Evolutionary conservation across 2,888 invertebrate species (phyloP).

Genomic region (Zootermopsis nevadensis): DNA sequence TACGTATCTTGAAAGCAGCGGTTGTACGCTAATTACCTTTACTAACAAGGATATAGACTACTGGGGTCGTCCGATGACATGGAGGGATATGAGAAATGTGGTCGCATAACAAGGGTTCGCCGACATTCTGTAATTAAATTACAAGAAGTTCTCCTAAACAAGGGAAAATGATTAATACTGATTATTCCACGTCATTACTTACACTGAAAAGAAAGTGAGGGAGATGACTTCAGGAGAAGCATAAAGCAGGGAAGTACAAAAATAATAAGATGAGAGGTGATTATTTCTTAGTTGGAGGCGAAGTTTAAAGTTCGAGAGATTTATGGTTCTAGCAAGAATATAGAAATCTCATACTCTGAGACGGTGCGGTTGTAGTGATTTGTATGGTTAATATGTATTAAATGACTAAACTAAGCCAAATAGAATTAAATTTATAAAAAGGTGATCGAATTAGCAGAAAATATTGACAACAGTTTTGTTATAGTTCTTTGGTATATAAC

Average conservation of each 20-base stretch:
- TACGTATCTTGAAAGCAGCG: too few relatives aligned
- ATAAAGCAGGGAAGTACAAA: not conserved
- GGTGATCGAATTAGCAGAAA: too few relatives aligned
- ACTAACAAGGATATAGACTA: not conserved
- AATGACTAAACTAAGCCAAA: too few relatives aligned
- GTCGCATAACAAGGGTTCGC: not conserved
- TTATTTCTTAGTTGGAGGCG: not conserved
- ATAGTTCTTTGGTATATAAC: too few relatives aligned
- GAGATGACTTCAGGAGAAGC: not conserved
- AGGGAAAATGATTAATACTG: constrained; percentile 48
- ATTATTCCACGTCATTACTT: constrained; percentile 47
- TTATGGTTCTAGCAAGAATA: not conserved
- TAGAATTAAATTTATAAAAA: too few relatives aligned
- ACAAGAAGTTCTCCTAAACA: constrained; percentile 23
- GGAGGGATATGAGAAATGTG: not conserved
- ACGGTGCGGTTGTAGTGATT: too few relatives aligned
- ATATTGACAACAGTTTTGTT: too few relatives aligned
- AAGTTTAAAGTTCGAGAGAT: not conserved
- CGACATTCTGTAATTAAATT: not conserved
- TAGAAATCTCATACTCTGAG: too few relatives aligned
- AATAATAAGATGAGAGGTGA: not conserved
- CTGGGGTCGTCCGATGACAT: not conserved
- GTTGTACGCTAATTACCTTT: not conserved
- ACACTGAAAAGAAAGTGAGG: constrained; percentile 30
- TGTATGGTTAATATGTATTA: too few relatives aligned